Percentiles rank a stretch among this genome's conserved stretches.
Evolutionary conservation across 2,113 vertebrate genomes (phyloP).

Genomic region (Pontoporia blainvillei): DNA sequence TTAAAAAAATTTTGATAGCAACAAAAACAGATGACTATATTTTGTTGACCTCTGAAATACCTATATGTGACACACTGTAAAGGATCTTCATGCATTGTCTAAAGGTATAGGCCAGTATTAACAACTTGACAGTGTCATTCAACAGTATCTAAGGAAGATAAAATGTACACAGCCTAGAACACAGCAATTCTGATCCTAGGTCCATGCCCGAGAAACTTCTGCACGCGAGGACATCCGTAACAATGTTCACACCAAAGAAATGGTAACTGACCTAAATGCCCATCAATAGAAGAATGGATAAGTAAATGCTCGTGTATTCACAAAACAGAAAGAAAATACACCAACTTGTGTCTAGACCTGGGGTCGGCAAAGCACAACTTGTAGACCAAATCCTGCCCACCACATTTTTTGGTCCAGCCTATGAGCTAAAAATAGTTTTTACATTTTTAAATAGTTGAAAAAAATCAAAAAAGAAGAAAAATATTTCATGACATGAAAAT

Average conservation of each 20-base stretch:
- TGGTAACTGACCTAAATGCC: not conserved
- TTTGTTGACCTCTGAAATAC: not conserved
- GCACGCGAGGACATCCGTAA: not conserved
- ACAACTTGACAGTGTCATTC: not conserved
- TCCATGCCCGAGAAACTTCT: not conserved
- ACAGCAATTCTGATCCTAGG: not conserved
- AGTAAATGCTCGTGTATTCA: not conserved
- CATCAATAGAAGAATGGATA: not conserved
- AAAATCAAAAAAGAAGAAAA: not conserved
- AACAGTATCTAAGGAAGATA: not conserved
- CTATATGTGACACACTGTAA: not conserved
- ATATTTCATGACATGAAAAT: not conserved
- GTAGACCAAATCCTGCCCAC: not conserved
- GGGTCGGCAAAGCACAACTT: not conserved
- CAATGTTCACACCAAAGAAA: not conserved
- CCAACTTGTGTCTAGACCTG: not conserved
- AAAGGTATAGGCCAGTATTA: not conserved
- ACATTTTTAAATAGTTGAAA: not conserved
- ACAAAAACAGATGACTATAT: not conserved
- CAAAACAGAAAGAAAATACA: accelerated
- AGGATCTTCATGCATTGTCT: not conserved
- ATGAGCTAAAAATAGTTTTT: too few relatives aligned
- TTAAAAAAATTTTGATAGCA: not conserved
- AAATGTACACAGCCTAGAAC: not conserved
- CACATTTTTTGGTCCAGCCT: not conserved